Evolutionary conservation across 2,888 invertebrate species (phyloP).

Genomic region (Nesidiocoris tenuis): DNA sequence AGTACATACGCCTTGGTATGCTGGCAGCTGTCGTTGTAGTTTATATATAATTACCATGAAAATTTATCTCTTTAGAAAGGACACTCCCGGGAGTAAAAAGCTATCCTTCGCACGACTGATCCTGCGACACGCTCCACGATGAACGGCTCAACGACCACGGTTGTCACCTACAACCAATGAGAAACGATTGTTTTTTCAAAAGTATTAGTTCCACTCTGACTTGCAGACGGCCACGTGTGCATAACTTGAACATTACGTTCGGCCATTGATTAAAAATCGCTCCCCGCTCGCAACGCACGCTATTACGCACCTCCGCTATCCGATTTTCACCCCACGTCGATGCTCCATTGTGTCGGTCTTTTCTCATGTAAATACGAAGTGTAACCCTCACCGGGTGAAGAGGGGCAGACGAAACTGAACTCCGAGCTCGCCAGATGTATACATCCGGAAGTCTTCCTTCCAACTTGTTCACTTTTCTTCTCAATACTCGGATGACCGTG

Average conservation of each 20-base stretch:
- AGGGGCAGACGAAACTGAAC: background rate
- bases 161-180: conserved; percentile 19
- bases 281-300: background rate
- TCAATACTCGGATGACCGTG: background rate
- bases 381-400: background rate
- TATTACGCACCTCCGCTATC: conserved; percentile 2
- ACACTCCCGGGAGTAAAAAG: no score
- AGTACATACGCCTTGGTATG: no score
- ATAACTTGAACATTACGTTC: conserved; percentile 25
- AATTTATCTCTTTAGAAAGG: no score
- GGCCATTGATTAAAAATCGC: conserved; percentile 31
- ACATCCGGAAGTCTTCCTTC: conserved; percentile 8
- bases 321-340: background rate
- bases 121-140: background rate
- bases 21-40: no score
- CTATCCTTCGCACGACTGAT: background rate
- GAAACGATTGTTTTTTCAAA: conserved; percentile 30
- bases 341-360: conserved; percentile 1
- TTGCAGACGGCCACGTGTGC: conserved; percentile 14
- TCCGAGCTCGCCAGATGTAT: conserved; percentile 22
- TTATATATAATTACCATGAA: no score
- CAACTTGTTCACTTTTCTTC: conserved; percentile 14
- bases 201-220: conserved; percentile 35
- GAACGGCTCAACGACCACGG: background rate
- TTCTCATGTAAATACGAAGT: conserved; percentile 22